These are phyloP conservation scores for Psittacula echo DNA, from an alignment of 2,797 vertebrate genomes.

Conservation along the genomic window DNA sequence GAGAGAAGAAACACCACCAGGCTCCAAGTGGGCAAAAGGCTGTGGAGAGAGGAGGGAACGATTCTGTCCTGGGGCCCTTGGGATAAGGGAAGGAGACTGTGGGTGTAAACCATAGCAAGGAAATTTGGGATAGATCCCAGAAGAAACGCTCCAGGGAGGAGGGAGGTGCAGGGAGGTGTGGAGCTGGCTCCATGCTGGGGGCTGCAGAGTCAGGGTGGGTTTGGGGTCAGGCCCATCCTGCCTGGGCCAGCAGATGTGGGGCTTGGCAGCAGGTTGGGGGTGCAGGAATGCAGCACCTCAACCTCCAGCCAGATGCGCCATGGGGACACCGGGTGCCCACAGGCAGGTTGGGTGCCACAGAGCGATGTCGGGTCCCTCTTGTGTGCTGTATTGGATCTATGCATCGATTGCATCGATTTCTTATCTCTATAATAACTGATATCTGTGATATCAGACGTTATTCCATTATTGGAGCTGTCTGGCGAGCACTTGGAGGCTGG, in stretches of 20 bases:
- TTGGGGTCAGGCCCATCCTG: not conserved
- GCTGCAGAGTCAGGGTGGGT: not conserved
- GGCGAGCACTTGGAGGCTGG: not conserved
- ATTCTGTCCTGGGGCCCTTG: accelerated
- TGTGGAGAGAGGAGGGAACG: not conserved
- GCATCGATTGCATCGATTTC: not conserved
- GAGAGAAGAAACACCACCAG: accelerated
- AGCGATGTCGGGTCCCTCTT: not conserved
- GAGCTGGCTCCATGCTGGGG: not conserved
- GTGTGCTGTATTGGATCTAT: not conserved
- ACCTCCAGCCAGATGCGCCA: not conserved
- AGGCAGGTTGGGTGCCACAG: not conserved
- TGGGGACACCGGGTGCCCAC: not conserved
- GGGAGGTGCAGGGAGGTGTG: not conserved
- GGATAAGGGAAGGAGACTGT: not conserved
- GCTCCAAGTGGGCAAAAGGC: constrained; percentile 2
- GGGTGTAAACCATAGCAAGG: not conserved
- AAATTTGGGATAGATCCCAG: not conserved
- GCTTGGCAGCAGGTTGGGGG: not conserved
- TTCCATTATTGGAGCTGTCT: constrained; percentile 12
- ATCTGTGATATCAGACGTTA: not conserved
- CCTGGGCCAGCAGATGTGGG: not conserved
- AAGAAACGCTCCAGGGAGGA: accelerated
- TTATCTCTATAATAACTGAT: not conserved
- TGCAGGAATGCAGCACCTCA: accelerated